Percentiles rank a stretch among this genome's conserved stretches.
phyloP scores from a whole-genome alignment of 1,140 invertebrate genomes.

The Phymorhynchus buccinoides region DNA sequence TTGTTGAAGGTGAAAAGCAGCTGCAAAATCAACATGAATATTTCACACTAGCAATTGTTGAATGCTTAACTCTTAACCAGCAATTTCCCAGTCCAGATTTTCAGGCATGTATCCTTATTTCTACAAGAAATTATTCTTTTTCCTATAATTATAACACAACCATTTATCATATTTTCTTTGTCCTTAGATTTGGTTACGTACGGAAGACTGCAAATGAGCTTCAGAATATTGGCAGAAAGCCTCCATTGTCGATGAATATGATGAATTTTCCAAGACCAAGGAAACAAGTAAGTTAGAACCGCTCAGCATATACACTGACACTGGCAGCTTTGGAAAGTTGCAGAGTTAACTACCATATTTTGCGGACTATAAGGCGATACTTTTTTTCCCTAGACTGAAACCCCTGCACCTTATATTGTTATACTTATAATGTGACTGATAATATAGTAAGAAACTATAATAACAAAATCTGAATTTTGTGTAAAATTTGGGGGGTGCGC shows the following conservation, averaged over 20 bases:
- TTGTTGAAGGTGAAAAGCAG: too few relatives aligned
- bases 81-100: not conserved
- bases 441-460: too few relatives aligned
- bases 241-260: constrained; percentile 19
- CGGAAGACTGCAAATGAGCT: constrained; percentile 33
- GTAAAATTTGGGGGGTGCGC: too few relatives aligned
- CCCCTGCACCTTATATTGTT: too few relatives aligned
- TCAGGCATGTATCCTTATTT: not conserved
- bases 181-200: constrained; percentile 24
- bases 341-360: too few relatives aligned
- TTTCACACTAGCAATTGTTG: not conserved
- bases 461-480: too few relatives aligned
- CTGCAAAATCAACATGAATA: too few relatives aligned
- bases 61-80: not conserved
- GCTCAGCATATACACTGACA: too few relatives aligned
- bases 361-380: too few relatives aligned
- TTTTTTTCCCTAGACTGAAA: too few relatives aligned
- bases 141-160: not conserved
- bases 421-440: too few relatives aligned
- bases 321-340: too few relatives aligned
- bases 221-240: constrained; percentile 33
- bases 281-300: not conserved
- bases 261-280: constrained; percentile 34
- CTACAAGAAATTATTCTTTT: not conserved
- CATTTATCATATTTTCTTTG: not conserved